These are phyloP conservation scores for Lepidonotus clava DNA, from an alignment of 2,888 invertebrate species.

Conservation along the genomic window DNA sequence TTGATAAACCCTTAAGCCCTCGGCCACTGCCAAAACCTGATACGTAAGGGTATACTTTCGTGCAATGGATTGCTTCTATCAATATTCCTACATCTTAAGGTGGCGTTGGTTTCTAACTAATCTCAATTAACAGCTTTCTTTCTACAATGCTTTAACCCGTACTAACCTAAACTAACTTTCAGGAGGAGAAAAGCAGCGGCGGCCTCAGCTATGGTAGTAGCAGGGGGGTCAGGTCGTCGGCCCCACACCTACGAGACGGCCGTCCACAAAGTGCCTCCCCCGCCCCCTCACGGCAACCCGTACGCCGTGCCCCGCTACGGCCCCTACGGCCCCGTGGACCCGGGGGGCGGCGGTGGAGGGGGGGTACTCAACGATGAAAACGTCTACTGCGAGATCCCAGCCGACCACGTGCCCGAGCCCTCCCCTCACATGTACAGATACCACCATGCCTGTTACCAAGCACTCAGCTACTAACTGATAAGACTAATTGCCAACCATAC, in stretches of 20 bases:
- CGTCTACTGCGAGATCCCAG: constrained; percentile 47
- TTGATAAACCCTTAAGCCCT: too few relatives aligned
- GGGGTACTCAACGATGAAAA: constrained; percentile 23
- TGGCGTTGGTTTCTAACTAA: too few relatives aligned
- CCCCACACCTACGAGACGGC: constrained; percentile 39
- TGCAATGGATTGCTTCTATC: too few relatives aligned
- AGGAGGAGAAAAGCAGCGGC: not conserved
- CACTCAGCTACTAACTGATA: constrained; percentile 40
- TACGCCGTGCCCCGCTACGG: constrained; percentile 8
- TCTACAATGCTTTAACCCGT: not conserved
- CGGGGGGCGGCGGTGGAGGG: not conserved
- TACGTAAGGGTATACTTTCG: too few relatives aligned
- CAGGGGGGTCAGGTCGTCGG: not conserved
- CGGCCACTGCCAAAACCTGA: too few relatives aligned
- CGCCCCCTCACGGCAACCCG: not conserved
- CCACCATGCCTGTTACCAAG: constrained; percentile 18
- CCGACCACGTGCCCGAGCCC: constrained; percentile 41
- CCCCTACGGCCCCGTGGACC: constrained; percentile 42
- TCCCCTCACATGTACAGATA: constrained; percentile 43
- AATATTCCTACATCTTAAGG: too few relatives aligned
- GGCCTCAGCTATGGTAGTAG: not conserved
- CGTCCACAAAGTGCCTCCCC: constrained; percentile 15
- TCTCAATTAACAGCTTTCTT: too few relatives aligned
- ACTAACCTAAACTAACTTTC: constrained; percentile 32
- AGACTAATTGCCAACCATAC: constrained; percentile 10